These are phyloP conservation scores for Pagrus major DNA, from an alignment of 2,113 vertebrate genomes.

Conservation along the genomic window DNA sequence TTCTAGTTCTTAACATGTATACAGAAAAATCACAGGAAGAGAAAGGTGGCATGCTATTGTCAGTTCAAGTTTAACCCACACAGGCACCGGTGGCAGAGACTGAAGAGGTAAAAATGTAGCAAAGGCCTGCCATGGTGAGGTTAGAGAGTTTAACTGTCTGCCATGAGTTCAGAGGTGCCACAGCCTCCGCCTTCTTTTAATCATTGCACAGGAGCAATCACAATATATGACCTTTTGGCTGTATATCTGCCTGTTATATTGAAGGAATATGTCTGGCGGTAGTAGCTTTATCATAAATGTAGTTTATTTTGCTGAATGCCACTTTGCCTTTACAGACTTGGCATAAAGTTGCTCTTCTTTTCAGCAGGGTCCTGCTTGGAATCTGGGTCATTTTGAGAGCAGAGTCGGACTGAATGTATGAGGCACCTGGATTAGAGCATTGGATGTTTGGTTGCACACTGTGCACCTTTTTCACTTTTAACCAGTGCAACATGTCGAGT, in stretches of 20 bases:
- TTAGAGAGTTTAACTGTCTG: not conserved
- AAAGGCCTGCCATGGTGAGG: not conserved
- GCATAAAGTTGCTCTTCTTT: conserved; percentile 10
- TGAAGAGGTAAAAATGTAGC: not conserved
- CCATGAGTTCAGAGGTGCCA: not conserved
- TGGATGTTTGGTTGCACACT: not conserved
- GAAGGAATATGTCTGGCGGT: not conserved
- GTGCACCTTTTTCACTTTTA: not conserved
- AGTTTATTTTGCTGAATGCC: conserved; percentile 16
- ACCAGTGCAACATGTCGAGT: not conserved
- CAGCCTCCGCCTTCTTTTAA: not conserved
- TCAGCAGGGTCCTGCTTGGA: conserved; percentile 2
- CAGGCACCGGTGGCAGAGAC: not conserved
- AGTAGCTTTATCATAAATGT: not conserved
- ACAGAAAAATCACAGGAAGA: not conserved
- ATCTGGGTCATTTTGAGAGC: conserved; percentile 45
- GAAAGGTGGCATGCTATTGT: not conserved
- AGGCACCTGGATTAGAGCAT: conserved; percentile 37
- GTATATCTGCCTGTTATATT: not conserved
- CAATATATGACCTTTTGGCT: not conserved
- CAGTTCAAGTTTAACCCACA: not conserved
- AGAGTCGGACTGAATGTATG: conserved; percentile 2
- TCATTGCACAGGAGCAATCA: not conserved
- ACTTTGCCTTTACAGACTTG: not conserved
- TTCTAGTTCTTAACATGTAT: not conserved